These are phyloP conservation scores for Aporophyla lueneburgensis DNA, from an alignment of 2,888 invertebrate genomes.

Conservation along the genomic window DNA sequence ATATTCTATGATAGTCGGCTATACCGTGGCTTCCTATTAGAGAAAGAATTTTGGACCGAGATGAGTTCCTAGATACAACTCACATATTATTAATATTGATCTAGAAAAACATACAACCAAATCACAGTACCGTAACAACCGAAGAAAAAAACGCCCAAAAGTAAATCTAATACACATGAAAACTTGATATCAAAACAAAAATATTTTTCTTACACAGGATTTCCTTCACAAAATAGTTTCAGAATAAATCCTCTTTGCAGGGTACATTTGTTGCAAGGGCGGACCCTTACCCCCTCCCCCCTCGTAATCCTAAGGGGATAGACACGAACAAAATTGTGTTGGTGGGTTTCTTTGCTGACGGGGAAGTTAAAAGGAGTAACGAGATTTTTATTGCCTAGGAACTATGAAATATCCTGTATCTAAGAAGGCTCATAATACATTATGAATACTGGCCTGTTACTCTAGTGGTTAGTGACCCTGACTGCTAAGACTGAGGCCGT, in stretches of 20 bases:
- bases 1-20: too few relatives aligned
- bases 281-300: not conserved
- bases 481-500: too few relatives aligned
- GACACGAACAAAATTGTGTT: not conserved
- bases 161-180: slow-evolving; percentile 19
- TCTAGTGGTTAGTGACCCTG: too few relatives aligned
- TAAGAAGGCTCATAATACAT: not conserved
- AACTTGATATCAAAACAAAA: slow-evolving; percentile 42
- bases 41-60: too few relatives aligned
- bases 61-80: too few relatives aligned
- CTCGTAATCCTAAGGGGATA: slow-evolving; percentile 5
- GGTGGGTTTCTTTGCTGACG: not conserved
- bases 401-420: not conserved
- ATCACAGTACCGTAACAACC: not conserved
- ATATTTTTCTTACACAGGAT: slow-evolving; percentile 38
- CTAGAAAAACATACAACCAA: not conserved
- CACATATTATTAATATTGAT: too few relatives aligned
- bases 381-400: not conserved
- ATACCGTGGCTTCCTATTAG: too few relatives aligned
- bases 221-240: slow-evolving; percentile 36
- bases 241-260: slow-evolving; percentile 49
- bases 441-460: too few relatives aligned
- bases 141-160: not conserved
- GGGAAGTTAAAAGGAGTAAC: not conserved
- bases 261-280: slow-evolving; percentile 41